Evolutionary conservation across 37 sponge, comb jelly and placozoan genomes (phyloP), one percentile per base, ranked within the genome.

Genomic region (Aphrocallistes beatrix): DNA sequence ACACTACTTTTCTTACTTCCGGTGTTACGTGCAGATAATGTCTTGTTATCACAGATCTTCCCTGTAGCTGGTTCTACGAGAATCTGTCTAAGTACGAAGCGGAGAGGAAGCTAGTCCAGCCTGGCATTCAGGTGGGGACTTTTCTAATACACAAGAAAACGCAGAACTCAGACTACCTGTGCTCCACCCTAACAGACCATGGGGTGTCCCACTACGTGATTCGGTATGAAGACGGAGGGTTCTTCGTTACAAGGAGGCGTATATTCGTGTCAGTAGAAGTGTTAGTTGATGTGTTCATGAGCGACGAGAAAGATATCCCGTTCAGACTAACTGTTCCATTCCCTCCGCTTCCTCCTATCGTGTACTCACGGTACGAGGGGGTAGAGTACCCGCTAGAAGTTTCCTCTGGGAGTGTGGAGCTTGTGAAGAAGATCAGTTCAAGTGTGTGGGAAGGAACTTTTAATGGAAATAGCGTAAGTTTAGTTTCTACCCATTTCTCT

Each of bases 161-260:
- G 25, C 34, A 60, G 1, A 60, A 13, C 34, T 19, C 10, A 3
- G 75, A 60, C 34, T 60, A 60, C 21, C 10, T 60, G n/a, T 60
- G 75, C 34, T 25, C 17, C 25, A 13, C 21, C 3, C 25, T 60
- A 28, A 60, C 75, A 32, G 75, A 60, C 25, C 1, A 30, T 25
- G 75, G 38, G 6, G 93, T 94, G 42, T 95, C 95, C 37, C 99
- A 98, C 82, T 98, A 93, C 82, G 91, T 96, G 34, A 95, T 98
- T 51, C 82, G 94, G 23, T 51, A 87, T n/a, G 93, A 97, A 50
- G 87, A 88, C 36, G 99, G 99, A 0, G 91, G 91, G 0, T 98
- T 89, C 89, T 98, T 90, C 87, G 95, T 98, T 81, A 93, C 98
- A 0, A 88, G 92, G 25, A 85, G 98, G 19, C 91, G 93, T 45